Evolutionary conservation across 2,888 invertebrate genomes (phyloP).

Genomic region (Lycocerus yunnanus): DNA sequence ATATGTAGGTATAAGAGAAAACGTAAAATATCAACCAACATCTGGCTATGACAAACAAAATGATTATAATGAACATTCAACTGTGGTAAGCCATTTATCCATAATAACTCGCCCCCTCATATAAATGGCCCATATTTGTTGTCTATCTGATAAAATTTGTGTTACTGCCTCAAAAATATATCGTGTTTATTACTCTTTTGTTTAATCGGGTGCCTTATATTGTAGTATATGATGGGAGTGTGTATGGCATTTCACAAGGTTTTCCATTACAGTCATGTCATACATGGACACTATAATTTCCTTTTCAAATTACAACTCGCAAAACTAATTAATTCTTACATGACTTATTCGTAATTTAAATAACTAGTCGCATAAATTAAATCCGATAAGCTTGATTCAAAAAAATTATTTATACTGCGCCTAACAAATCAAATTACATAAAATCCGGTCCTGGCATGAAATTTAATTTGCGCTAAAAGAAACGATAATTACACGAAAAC

Average conservation of each 20-base stretch:
- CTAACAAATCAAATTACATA: neutral
- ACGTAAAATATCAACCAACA: conserved; percentile 28
- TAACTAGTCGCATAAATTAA: neutral
- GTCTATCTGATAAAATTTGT: conserved; percentile 20
- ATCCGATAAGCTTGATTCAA: neutral
- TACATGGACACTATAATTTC: conserved; percentile 12
- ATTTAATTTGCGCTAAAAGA: neutral
- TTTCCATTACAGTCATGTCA: conserved; percentile 8
- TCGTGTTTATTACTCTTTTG: neutral
- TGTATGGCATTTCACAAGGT: conserved; percentile 10
- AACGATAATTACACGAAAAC: neutral
- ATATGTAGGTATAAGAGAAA: neutral
- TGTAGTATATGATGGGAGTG: conserved; percentile 7
- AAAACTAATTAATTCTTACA: neutral
- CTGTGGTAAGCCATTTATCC: conserved; percentile 2
- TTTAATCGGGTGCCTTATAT: conserved; percentile 8
- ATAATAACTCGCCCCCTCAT: conserved; percentile 5
- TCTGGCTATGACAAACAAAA: conserved; percentile 26
- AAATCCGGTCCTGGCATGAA: neutral
- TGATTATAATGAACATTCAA: neutral
- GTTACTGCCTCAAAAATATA: neutral
- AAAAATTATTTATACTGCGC: too few relatives aligned
- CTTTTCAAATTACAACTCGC: conserved; percentile 8
- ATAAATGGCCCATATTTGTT: conserved; percentile 19
- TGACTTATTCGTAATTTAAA: neutral